Base-by-base conservation (phyloP, 2,888 invertebrate genomes). In the Amiota minor region DNA sequence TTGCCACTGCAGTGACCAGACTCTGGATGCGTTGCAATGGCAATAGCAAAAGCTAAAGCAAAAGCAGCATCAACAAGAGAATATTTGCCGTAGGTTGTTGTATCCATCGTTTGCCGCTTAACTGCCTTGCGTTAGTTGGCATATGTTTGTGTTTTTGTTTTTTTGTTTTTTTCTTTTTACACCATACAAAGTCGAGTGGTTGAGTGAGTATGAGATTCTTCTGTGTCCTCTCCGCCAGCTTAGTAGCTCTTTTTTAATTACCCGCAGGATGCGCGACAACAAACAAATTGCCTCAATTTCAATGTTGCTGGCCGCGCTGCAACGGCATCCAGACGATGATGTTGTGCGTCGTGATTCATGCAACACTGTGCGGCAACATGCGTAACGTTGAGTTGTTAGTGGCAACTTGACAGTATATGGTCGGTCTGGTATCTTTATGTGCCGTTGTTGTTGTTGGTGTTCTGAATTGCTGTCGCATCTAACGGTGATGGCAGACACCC, bases 191-290 rank as follows among this genome's bases (percentile, higher is more conserved):
- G 35, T 35, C 6, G 35, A 4, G 35, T 35, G 6, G 35, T 35
- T 35, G 35, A 4, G 20, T 35, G 35, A 4, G 20, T 16, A 35
- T 49, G 65, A 45, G 70, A 72, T 56, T 45, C 62, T 20, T 73
- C 65, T 49, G 49, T 68, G n/a, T 74, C 73, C 65, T 72, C 71
- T 80, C 74, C 74, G 79, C 59, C 56, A 47, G 14, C 65, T 53
- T 55, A 46, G 69, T 64, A 11, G 16, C 8, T 59, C 11, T 81
- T 83, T 82, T 86, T 84, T 84, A 83, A 83, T 83, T 85, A 85
- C 83, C 86, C 84, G 85, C 84, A 84, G 84, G 84, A 84, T 84
- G 86, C 86, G 86, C 86, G 84, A 84, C 84, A 86, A 84, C 85
- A 84, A 86, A 84, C 84, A 84, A 84, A 84, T 84, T 84, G 84